A percentile compares a stretch with the other conserved stretches of the same genome.
Evolutionary conservation across 2,888 invertebrate species (phyloP).

Genomic region (Mimachlamys varia): DNA sequence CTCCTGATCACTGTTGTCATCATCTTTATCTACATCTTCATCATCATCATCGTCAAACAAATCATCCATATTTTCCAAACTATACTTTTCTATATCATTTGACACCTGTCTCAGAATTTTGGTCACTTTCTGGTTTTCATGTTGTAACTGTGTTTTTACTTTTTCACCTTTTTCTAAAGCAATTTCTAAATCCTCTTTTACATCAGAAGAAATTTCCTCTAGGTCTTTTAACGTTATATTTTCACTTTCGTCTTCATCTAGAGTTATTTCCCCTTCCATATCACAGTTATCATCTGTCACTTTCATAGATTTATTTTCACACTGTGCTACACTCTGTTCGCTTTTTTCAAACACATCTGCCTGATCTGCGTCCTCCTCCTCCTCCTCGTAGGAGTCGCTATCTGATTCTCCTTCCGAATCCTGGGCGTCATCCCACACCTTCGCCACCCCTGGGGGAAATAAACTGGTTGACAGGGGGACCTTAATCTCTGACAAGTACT

Average conservation of each 20-base stretch:
- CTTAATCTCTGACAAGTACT: constrained; percentile 60
- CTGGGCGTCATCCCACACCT: not conserved
- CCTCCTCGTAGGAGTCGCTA: not conserved
- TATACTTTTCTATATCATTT: constrained; percentile 67
- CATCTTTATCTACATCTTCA: constrained; percentile 51
- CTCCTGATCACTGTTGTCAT: constrained; percentile 39
- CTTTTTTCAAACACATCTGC: constrained; percentile 33
- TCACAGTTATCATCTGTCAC: constrained; percentile 38
- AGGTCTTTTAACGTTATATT: constrained; percentile 40
- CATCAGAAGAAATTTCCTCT: constrained; percentile 49
- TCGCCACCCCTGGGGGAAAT: constrained; percentile 44
- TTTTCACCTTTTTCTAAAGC: constrained; percentile 61
- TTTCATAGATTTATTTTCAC: constrained; percentile 39
- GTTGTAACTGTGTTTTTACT: constrained; percentile 58
- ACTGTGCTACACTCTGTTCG: constrained; percentile 39
- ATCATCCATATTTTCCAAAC: constrained; percentile 74
- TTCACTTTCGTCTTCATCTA: constrained; percentile 36
- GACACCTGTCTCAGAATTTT: constrained; percentile 58
- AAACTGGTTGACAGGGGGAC: constrained; percentile 62
- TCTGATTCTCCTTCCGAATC: not conserved
- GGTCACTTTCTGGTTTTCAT: constrained; percentile 57
- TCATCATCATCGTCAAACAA: constrained; percentile 70
- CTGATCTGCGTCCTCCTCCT: constrained; percentile 37
- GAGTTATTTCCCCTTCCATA: constrained; percentile 25
- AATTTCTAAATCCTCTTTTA: constrained; percentile 60